Percentiles rank a stretch among this genome's conserved stretches.
phyloP scores from a whole-genome alignment of 1,140 invertebrate species.

The Hycleus phaleratus region DNA sequence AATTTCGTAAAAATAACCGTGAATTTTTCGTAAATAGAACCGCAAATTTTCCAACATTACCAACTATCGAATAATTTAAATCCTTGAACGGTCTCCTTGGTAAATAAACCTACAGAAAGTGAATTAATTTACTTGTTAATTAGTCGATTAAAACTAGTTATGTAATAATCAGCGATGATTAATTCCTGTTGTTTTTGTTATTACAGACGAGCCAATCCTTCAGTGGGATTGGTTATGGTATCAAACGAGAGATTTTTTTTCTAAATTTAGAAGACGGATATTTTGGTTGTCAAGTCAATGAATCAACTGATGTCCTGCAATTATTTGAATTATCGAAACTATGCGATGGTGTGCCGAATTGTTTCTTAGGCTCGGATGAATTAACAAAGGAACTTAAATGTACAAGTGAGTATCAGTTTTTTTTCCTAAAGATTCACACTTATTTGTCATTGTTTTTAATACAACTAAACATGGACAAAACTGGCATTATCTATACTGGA shows the following conservation, averaged over 20 bases:
- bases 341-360: conserved; percentile 83
- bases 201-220: conserved; percentile 66
- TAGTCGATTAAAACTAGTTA: no score
- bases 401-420: conserved; percentile 61
- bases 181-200: conserved; percentile 33
- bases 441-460: conserved; percentile 11
- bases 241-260: conserved; percentile 88
- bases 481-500: conserved; percentile 9
- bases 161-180: no score
- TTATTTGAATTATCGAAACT: conserved; percentile 90
- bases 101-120: no score
- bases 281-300: conserved; percentile 95
- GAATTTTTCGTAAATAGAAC: no score
- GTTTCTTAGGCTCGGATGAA: conserved; percentile 88
- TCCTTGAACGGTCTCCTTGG: no score
- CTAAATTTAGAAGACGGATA: conserved; percentile 94
- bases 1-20: no score
- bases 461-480: conserved; percentile 11
- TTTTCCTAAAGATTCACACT: conserved; percentile 9
- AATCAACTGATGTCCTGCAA: conserved; percentile 88
- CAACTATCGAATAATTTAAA: no score
- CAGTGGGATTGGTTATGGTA: conserved; percentile 66
- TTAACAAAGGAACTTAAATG: conserved; percentile 83
- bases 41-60: no score
- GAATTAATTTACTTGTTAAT: no score